Evolutionary conservation across 2,797 vertebrate species (phyloP).

Genomic region (Argentina silus): DNA sequence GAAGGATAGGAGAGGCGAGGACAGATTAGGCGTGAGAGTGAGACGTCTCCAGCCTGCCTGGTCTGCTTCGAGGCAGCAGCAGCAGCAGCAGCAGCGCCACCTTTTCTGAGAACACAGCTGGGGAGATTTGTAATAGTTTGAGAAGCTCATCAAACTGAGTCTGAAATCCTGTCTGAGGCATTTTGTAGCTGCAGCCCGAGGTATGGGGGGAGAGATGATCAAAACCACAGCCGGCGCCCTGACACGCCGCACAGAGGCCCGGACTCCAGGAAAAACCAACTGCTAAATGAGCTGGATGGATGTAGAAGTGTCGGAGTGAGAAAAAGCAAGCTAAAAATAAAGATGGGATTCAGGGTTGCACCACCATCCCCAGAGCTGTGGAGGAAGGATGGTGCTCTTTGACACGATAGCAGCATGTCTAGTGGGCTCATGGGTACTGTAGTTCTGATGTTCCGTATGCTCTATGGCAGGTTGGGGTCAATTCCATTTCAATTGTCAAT

Average conservation of each 20-base stretch:
- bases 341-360: constrained; percentile 55
- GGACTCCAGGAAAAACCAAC: constrained; percentile 13
- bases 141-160: constrained; percentile 57
- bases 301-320: constrained; percentile 35
- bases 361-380: constrained; percentile 52
- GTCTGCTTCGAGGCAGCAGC: neutral
- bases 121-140: constrained; percentile 52
- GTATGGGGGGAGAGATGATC: constrained; percentile 41
- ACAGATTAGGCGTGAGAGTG: too few relatives aligned
- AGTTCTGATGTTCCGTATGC: constrained; percentile 70
- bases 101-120: constrained; percentile 45
- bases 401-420: constrained; percentile 52
- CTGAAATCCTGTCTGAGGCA: constrained; percentile 41
- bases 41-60: too few relatives aligned
- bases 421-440: constrained; percentile 63
- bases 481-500: too few relatives aligned
- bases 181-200: constrained; percentile 45
- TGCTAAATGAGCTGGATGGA: constrained; percentile 50
- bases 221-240: constrained; percentile 35
- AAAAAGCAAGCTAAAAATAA: constrained; percentile 60
- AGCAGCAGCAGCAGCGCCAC: constrained; percentile 6
- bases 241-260: constrained; percentile 14
- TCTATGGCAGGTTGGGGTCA: constrained; percentile 55
- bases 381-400: constrained; percentile 48
- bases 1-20: too few relatives aligned